phyloP scores from a whole-genome alignment of 2,797 vertebrate genomes.

The Pangasius sanitwongsei region DNA sequence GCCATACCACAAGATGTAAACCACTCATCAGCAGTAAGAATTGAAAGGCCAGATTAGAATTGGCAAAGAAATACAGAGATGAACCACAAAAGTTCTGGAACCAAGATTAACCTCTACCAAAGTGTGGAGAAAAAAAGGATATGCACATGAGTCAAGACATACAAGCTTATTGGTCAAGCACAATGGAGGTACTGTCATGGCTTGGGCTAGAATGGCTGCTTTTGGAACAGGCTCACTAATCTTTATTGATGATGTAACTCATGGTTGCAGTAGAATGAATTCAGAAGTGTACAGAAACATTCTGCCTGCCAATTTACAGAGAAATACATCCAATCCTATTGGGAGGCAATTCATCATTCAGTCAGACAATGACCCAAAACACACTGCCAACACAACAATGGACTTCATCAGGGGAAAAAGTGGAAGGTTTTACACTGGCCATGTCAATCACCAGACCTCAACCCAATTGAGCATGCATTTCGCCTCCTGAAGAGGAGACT shows the following conservation, averaged over 20 bases:
- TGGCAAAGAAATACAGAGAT: too few relatives aligned
- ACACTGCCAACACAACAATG: too few relatives aligned
- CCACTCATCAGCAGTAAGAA: background rate
- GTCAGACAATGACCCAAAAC: too few relatives aligned
- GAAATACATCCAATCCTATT: background rate
- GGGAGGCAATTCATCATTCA: background rate
- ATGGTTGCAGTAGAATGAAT: background rate
- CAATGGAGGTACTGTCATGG: background rate
- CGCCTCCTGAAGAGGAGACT: background rate
- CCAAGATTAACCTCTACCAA: too few relatives aligned
- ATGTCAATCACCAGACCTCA: background rate
- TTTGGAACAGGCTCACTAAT: too few relatives aligned
- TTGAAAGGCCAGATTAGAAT: background rate
- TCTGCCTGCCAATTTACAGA: background rate
- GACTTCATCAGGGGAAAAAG: background rate
- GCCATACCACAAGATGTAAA: background rate
- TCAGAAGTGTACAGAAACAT: background rate
- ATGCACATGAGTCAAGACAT: background rate
- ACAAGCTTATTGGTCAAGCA: background rate
- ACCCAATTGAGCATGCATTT: background rate
- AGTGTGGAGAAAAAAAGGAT: background rate
- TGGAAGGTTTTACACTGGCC: background rate
- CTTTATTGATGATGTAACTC: background rate
- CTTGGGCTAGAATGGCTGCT: too few relatives aligned
- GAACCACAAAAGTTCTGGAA: too few relatives aligned